phyloP scores from a whole-genome alignment of 2,888 invertebrate species.

The Lithophane socia region DNA sequence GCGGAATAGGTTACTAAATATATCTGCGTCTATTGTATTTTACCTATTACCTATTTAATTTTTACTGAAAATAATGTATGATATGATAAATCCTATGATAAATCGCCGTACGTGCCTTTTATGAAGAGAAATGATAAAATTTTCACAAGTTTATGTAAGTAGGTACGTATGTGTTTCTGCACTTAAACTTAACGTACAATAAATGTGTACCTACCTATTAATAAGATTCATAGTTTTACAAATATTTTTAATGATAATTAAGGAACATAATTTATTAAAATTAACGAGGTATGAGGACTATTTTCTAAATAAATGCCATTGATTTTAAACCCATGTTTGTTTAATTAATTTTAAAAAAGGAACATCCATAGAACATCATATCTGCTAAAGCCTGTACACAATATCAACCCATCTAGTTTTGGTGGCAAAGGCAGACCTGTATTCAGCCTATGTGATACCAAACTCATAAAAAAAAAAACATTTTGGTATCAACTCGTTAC shows the following conservation, averaged over 20 bases:
- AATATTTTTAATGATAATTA: slow-evolving; percentile 13
- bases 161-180: slow-evolving; percentile 2
- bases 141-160: not conserved
- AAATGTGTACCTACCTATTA: not conserved
- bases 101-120: slow-evolving; percentile 65
- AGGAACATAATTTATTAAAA: slow-evolving; percentile 19
- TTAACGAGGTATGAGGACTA: slow-evolving; percentile 1
- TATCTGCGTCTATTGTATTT: too few species aligned
- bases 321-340: not conserved
- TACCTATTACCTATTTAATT: too few species aligned
- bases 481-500: too few species aligned
- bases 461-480: not conserved
- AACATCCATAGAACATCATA: not conserved
- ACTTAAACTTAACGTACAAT: slow-evolving; percentile 11
- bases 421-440: not conserved
- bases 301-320: slow-evolving; percentile 39
- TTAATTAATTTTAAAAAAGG: not conserved
- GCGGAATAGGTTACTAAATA: too few species aligned
- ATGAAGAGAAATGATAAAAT: not conserved
- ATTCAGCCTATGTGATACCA: not conserved
- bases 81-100: too few species aligned
- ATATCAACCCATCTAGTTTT: not conserved
- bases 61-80: not conserved
- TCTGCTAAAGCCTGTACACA: not conserved
- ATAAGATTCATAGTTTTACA: slow-evolving; percentile 18